Conservation (phyloP, 2,113 vertebrate species). For the Pterocles gutturalis region DNA sequence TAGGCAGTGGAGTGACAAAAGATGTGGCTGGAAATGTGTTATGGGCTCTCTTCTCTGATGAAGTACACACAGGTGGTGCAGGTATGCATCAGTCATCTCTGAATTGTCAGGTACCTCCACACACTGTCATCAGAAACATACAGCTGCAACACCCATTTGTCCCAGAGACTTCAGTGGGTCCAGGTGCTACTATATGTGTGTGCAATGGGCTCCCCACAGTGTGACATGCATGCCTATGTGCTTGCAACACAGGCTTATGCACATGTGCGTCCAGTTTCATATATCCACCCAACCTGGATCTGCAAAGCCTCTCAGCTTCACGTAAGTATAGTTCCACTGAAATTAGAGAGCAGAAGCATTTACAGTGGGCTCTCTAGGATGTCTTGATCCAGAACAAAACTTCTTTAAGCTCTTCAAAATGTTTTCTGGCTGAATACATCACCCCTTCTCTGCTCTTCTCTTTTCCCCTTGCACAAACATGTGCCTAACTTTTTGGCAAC, state of each 20-base stretch:
- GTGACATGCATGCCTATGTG: neutral
- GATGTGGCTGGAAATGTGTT: neutral
- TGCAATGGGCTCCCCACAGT: neutral
- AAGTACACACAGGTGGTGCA: neutral
- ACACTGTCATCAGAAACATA: neutral
- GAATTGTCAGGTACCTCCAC: accelerated
- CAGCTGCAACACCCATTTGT: neutral
- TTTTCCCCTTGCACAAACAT: neutral
- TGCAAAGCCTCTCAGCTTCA: neutral
- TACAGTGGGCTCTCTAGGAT: neutral
- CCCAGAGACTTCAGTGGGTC: neutral
- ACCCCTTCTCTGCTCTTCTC: neutral
- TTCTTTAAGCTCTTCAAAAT: neutral
- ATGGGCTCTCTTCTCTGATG: neutral
- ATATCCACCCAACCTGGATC: neutral
- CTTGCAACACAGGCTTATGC: neutral
- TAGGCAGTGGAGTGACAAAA: neutral
- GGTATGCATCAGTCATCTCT: neutral
- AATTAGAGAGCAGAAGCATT: neutral
- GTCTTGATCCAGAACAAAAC: neutral
- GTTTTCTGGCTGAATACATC: neutral
- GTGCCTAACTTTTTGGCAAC: neutral
- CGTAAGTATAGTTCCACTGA: neutral
- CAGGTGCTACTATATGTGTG: neutral
- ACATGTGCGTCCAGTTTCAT: accelerated